Evolutionary conservation across 2,888 invertebrate genomes (phyloP), one percentile per base, ranked within the genome.

Genomic region (Pseudococcus viburni): DNA sequence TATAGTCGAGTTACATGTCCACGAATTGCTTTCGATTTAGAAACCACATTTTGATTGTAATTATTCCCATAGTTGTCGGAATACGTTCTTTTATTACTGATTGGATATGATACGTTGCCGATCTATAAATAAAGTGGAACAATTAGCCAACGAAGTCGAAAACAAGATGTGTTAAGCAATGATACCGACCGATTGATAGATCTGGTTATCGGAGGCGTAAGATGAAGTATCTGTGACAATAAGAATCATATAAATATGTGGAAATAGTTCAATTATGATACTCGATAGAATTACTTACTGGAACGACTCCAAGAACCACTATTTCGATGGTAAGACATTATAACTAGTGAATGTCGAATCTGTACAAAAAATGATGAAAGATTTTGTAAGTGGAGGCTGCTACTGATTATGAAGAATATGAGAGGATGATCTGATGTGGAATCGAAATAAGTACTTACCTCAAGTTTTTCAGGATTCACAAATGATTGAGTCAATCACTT

Each of bases 291-390:
- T 17, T 22, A 77, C 80, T 80, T 26, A 80, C 80, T 80, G 42
- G 80, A 80, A 80, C 80, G 80, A 80, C 80, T 80, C 80, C 80
- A 80, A 80, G 39, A n/a, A 7, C 26, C 15, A n/a, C 42, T n/a
- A 42, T 80, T 80, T 80, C 80, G 80, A 46, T 80, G 80, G 42
- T 80, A 80, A 80, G 80, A 80, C 80, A 80, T 80, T 39, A 9
- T n/a, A n/a, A 42, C 2, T 33, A 26, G 7, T 33, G 68, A 33
- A 73, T 26, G 33, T 12, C 4, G 6, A 33, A 73, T 15, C 68
- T 73, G 33, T 33, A 73, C 8, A 26, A 33, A 73, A 73, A 15
- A 73, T 33, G 1, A 33, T 0, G 68, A 73, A 5, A 46, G 5
- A 5, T 46, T 46, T 1, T 1, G 7, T 19, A 19, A 59, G 59